Conservation (phyloP, 1,140 invertebrate genomes). For the Lordiphosa stackelbergi region DNA sequence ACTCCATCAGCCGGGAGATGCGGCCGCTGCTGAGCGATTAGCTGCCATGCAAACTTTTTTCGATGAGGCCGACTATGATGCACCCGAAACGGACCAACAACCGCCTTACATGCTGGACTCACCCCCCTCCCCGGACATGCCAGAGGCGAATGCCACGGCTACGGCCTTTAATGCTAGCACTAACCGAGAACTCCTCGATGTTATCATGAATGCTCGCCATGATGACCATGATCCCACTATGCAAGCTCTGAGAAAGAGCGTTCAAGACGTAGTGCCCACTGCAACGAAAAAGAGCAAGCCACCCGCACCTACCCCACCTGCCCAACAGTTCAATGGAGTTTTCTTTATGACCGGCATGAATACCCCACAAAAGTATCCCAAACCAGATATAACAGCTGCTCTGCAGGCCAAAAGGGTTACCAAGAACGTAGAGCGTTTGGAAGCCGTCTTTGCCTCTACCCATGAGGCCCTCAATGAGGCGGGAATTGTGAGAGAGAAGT, state of each 20-base stretch:
- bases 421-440: slow-evolving; percentile 87
- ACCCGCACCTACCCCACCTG: slow-evolving; percentile 46
- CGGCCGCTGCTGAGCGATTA: slow-evolving; percentile 47
- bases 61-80: slow-evolving; percentile 77
- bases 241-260: slow-evolving; percentile 73
- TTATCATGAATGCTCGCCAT: slow-evolving; percentile 78
- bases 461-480: slow-evolving; percentile 81
- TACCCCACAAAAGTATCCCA: slow-evolving; percentile 69
- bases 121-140: slow-evolving; percentile 54
- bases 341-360: slow-evolving; percentile 77
- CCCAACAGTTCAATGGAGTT: slow-evolving; percentile 78
- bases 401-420: slow-evolving; percentile 81
- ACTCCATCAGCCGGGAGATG: slow-evolving; percentile 48
- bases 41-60: slow-evolving; percentile 69
- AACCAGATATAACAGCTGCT: slow-evolving; percentile 78
- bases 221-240: slow-evolving; percentile 76
- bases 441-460: slow-evolving; percentile 79
- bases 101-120: slow-evolving; percentile 46
- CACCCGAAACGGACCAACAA: slow-evolving; percentile 79
- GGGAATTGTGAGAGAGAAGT: slow-evolving; percentile 78
- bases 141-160: slow-evolving; percentile 78
- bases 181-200: slow-evolving; percentile 79
- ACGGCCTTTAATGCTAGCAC: slow-evolving; percentile 77
- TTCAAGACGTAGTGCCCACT: slow-evolving; percentile 16
- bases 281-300: slow-evolving; percentile 17